Conservation (phyloP, 2,113 vertebrate species). For the Phrynosoma platyrhinos region DNA sequence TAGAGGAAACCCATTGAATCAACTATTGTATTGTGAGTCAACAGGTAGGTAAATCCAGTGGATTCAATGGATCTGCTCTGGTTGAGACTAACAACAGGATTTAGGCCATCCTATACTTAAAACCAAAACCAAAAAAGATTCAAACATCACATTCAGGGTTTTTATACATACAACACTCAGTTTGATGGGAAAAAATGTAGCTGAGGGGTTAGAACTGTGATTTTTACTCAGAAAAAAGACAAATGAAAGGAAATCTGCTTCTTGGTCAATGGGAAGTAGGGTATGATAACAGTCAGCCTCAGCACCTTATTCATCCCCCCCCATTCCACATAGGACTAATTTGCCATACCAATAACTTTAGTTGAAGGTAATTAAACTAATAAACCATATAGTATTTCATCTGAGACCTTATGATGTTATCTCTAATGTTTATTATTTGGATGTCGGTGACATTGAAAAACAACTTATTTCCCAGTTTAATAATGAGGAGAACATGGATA, state of each 20-base stretch:
- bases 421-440: neutral
- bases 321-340: neutral
- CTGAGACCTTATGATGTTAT: neutral
- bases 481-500: neutral
- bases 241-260: neutral
- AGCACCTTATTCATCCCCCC: too few relatives aligned
- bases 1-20: too few relatives aligned
- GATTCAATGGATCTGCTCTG: too few relatives aligned
- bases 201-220: too few relatives aligned
- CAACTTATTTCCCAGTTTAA: neutral
- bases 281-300: neutral
- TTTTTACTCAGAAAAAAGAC: neutral
- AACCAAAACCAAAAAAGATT: too few relatives aligned
- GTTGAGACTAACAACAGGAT: neutral
- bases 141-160: too few relatives aligned
- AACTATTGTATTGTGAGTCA: too few relatives aligned
- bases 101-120: neutral
- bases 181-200: too few relatives aligned
- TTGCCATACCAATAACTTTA: neutral
- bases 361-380: neutral
- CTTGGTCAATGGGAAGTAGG: neutral
- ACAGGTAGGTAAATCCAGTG: too few relatives aligned
- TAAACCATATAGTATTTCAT: neutral
- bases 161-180: too few relatives aligned
- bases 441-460: neutral